Base-by-base conservation (phyloP, 2,888 invertebrate species). In the Acrocyrtus sp. region DNA sequence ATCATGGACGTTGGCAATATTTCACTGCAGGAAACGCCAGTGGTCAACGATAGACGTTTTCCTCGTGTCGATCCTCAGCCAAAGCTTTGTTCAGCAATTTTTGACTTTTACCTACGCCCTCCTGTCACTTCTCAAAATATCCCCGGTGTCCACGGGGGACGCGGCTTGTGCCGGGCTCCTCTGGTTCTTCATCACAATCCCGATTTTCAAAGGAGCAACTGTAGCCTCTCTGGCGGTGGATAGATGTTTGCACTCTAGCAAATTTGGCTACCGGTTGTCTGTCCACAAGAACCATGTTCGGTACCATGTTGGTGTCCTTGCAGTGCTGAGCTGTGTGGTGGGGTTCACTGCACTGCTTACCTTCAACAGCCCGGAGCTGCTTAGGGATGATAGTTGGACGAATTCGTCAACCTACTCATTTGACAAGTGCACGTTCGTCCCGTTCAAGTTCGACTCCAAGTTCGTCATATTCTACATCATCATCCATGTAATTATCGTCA, bases 361-460 rank as follows among this genome's bases (percentile, higher is more conserved):
- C 48, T 72, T 75, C 48, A 74, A 74, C 67, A 78, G 51, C 47
- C 63, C 75, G 22, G 77, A 77, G 47, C 72, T 77, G 57, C 60
- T 77, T n/a, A 66, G 50, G 41, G 72, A 67, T 57, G 70, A 72
- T 62, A 69, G 68, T 53, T 68, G 68, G 69, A 60, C 76, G 22
- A 56, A 53, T 19, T 65, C 76, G 15, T 15, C 60, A 22, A 22
- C 67, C 41, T 76, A 76, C 63, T 76, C 78, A 6, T 78, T 78
- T 69, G 78, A 78, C 74, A 75, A 76, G 51, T 78, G 78, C 54
- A 78, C 75, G 39, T 78, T 78, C 61, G 56, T 78, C 47, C 78
- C 78, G 43, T 78, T 57, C 72, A 76, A 76, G 63, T 78, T 78
- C 53, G 75, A 78, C 68, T 67, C 74, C 26, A 78, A 78, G 47